These are phyloP conservation scores for Sinhomidia bicolor DNA, from an alignment of 2,888 invertebrate species.

Conservation along the genomic window DNA sequence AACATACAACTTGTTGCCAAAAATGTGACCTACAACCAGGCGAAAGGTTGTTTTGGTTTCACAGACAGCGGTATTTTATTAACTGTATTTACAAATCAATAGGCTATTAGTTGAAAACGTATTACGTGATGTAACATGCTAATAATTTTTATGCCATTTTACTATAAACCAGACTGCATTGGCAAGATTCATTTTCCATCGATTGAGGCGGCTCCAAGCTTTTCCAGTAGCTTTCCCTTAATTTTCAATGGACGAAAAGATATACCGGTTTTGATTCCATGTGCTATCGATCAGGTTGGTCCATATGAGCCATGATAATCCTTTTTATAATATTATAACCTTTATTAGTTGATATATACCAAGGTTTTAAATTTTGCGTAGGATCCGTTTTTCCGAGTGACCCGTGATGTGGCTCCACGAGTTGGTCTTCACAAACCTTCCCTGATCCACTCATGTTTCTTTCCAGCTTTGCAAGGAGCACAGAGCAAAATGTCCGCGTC, in stretches of 20 bases:
- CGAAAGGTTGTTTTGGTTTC: slow-evolving; percentile 99
- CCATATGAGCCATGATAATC: too few species aligned
- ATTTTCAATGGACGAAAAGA: slow-evolving; percentile 92
- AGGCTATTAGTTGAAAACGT: too few species aligned
- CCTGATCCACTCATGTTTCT: slow-evolving; percentile 92
- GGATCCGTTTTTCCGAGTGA: slow-evolving; percentile 99
- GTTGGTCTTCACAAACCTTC: slow-evolving; percentile 94
- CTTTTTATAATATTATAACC: too few species aligned
- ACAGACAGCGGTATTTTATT: slow-evolving; percentile 88
- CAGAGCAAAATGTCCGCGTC: slow-evolving; percentile 99
- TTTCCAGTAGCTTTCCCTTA: slow-evolving; percentile 94
- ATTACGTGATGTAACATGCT: too few species aligned
- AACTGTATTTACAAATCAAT: not conserved
- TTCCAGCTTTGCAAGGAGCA: slow-evolving; percentile 97
- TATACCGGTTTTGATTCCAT: slow-evolving; percentile 94
- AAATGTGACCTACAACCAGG: slow-evolving; percentile 98
- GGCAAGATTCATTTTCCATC: slow-evolving; percentile 99
- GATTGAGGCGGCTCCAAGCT: slow-evolving; percentile 96
- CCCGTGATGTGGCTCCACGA: slow-evolving; percentile 97
- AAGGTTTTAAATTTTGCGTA: slow-evolving; percentile 79
- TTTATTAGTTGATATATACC: too few species aligned
- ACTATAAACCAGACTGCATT: slow-evolving; percentile 86
- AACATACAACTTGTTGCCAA: slow-evolving; percentile 96
- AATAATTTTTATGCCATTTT: too few species aligned
- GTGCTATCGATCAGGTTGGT: slow-evolving; percentile 98